Evolutionary conservation across 2,888 invertebrate genomes (phyloP), one percentile per base, ranked within the genome.

Genomic region (Parnassius apollo): DNA sequence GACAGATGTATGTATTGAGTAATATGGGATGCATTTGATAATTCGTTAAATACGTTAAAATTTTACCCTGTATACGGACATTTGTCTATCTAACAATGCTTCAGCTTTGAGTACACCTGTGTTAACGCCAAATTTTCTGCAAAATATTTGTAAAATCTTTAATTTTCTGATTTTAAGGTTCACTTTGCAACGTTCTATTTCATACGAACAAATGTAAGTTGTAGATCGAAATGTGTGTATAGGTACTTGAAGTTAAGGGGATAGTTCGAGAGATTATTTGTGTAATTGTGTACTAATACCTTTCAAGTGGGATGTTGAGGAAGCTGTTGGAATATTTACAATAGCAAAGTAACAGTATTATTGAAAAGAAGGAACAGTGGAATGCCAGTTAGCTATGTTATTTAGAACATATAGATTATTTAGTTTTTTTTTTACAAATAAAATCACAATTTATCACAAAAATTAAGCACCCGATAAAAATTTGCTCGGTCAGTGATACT

Each of bases 281-380:
- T 73, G 86, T 87, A 85, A 88, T 86, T 87, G 85, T 85, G 75
- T 81, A 80, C 77, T 83, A 86, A 89, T 88, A 78, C 77, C 71
- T 75, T 80, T 81, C 74, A 73, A 84, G 83, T 83, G 75, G 76
- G 70, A 71, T 70, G 69, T 12, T 8, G 49, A 62, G 62, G 73
- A 75, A 71, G 73, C 70, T 70, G 69, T 71, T 70, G 64, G 61
- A 59, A 50, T 46, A 42, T 61, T 61, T 61, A 48, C 46, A 42
- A 57, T n/a, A 57, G 48, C 22, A 48, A 35, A 48, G 10, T 57
- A 57, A 48, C 45, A 51, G 25, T 10, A 11, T 51, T 25, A 25
- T 25, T 11, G 51, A 25, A 51, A 25, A 49, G 49, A n/a, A 35
- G 35, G 7, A 4, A 35, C 4, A 0, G 35, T 35, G 35, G 35